Percentiles rank a stretch among this genome's conserved stretches.
Conservation (phyloP, 2,113 vertebrate species). For the Gymnobelideus leadbeateri region DNA sequence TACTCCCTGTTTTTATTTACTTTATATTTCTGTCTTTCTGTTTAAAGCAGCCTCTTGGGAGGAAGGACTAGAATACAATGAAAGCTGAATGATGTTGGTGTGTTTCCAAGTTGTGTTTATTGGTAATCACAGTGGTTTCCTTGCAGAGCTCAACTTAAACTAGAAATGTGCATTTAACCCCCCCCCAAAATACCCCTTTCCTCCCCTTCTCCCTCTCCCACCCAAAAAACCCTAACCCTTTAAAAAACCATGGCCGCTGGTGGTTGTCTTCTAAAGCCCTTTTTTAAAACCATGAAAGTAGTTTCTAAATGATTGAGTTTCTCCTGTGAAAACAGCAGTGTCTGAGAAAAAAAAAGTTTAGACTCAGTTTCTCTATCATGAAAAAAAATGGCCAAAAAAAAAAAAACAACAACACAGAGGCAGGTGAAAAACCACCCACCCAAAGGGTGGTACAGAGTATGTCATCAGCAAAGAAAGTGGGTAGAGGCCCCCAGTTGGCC, state of each 20-base stretch:
- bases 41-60: constrained; percentile 55
- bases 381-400: constrained; percentile 44
- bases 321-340: constrained; percentile 51
- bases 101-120: not conserved
- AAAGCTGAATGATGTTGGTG: constrained; percentile 11
- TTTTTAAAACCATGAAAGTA: constrained; percentile 40
- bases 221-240: not conserved
- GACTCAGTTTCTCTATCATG: constrained; percentile 10
- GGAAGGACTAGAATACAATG: constrained; percentile 17
- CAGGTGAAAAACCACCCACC: not conserved
- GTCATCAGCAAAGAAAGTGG: not conserved
- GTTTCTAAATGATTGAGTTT: constrained; percentile 50
- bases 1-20: constrained; percentile 37
- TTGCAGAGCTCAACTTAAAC: constrained; percentile 54
- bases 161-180: constrained; percentile 16
- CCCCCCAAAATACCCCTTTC: constrained; percentile 11
- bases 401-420: not conserved
- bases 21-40: constrained; percentile 41
- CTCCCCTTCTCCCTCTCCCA: not conserved
- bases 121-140: constrained; percentile 64
- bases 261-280: constrained; percentile 45
- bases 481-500: accelerated
- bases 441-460: not conserved
- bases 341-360: constrained; percentile 45
- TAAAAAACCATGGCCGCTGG: constrained; percentile 31